Base-by-base conservation (phyloP, 2,888 invertebrate species). In the Cataglyphis altisquamis region DNA sequence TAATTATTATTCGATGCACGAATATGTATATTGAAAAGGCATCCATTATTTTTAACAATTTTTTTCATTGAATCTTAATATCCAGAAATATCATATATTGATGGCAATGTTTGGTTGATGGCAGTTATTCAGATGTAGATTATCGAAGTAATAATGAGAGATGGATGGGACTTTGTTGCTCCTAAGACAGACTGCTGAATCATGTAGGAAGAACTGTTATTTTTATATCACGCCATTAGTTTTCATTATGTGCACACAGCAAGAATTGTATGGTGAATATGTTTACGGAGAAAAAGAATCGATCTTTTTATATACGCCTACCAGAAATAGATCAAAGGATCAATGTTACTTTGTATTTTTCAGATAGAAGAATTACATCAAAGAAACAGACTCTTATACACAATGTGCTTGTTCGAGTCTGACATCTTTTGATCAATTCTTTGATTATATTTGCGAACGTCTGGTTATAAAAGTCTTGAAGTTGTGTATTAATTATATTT, bases 291-390 rank as follows among this genome's bases (percentile, higher is more conserved):
- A 55, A 15, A 70, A 55, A 70, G 36, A 70, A 48, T 32, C 36
- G 55, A 55, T 15, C 10, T 55, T 55, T 36, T 55, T 21, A 70
- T 25, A 55, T 5, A 4, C 55, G 52, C 36, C 55, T 36, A 18
- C 45, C 29, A 5, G 5, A 18, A 45, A 25, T 67, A 70, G 52
- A 70, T 70, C 70, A 70, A 70, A 70, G 21, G 9, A 48, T 67
- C 12, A n/a, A 70, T 36, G 36, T 55, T 70, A 36, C 21, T 15
- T 9, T 18, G 55, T 55, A 70, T 15, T 21, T 55, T 55, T 70
- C 15, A 70, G 55, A 55, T 36, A 70, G 21, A 55, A 21, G 55
- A 55, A 55, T 55, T 52, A 1, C 36, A 70, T 70, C 36, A 21
- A 15, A 70, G 21, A 32, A 55, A 36, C 52, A 15, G 15, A 70